Base-by-base conservation (phyloP, 2,888 invertebrate species). In the Rhopalosiphum nymphaeae region DNA sequence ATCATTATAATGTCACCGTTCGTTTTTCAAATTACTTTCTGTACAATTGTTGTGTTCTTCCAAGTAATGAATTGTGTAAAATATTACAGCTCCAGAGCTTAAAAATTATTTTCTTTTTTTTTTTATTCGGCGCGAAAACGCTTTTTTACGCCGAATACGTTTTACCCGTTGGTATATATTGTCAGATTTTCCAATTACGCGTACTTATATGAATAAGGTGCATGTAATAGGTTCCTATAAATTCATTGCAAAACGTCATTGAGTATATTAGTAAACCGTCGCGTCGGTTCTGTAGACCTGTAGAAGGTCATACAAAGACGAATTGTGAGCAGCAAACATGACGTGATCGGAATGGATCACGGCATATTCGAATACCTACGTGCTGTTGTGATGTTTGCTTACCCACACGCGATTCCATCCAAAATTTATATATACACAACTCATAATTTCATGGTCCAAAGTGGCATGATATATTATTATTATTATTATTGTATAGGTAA, bases 271-370 rank as follows among this genome's bases (percentile, higher is more conserved):
- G 57, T 5, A 36, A 56, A 84, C 13, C 49, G 36, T 49, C 49
- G 29, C 29, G 85, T 44, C 90, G 42, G 56, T 85, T 25, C 26
- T 84, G 46, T 84, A 11, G 56, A 36, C 26, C 57, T 42, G 21
- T n/a, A 36, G 86, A 92, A 92, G 92, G 92, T 87, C 92, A 87
- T 26, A 21, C 25, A 29, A 9, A 91, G 26, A 91, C 90, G 67
- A 36, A 49, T 53, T 88, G 36, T 44, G 26, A 29, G 25, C 42
- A 84, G 91, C n/a, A 61, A 61, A 57, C 26, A 13, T 36, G 46
- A 87, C 92, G 92, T 92, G 92, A 92, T 92, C 87, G 86, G 92
- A 92, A 92, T 92, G 5, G 61, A 86, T 57, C 86, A 46, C 86
- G 61, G 61, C 13, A 29, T 61, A 87, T 92, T 61, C 91, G 4